Conservation (phyloP, 2,797 vertebrate species). For the Lepidocolaptes lacrymiger region DNA sequence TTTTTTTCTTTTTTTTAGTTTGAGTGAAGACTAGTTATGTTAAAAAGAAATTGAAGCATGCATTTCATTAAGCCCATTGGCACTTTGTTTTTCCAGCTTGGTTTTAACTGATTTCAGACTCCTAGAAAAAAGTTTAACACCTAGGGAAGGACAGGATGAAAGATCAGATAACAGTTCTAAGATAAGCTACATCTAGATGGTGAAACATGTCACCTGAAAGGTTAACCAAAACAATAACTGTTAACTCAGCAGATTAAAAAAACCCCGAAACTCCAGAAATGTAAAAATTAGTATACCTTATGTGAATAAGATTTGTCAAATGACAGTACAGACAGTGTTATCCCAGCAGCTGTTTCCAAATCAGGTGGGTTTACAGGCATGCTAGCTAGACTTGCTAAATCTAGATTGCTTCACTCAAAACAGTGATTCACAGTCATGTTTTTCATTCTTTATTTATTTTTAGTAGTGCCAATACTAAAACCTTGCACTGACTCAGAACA, state of each 20-base stretch:
- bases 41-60: not conserved
- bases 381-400: slow-evolving; percentile 4
- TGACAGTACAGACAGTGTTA: not conserved
- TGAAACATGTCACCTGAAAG: not conserved
- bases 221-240: not conserved
- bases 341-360: not conserved
- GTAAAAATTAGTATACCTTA: not conserved
- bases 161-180: not conserved
- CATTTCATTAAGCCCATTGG: not conserved
- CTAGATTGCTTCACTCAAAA: slow-evolving; percentile 7
- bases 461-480: not conserved
- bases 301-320: not conserved
- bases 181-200: not conserved
- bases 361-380: not conserved
- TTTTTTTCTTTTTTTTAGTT: not conserved
- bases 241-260: not conserved
- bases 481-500: slow-evolving; percentile 19
- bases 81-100: not conserved
- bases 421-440: slow-evolving; percentile 40
- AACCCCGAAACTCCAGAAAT: not conserved
- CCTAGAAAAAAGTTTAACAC: not conserved
- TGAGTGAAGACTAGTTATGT: not conserved
- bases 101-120: not conserved
- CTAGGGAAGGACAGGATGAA: not conserved
- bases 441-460: slow-evolving; percentile 26